Evolutionary conservation across 2,888 invertebrate genomes (phyloP).

Genomic region (Iselma pallidipennis): DNA sequence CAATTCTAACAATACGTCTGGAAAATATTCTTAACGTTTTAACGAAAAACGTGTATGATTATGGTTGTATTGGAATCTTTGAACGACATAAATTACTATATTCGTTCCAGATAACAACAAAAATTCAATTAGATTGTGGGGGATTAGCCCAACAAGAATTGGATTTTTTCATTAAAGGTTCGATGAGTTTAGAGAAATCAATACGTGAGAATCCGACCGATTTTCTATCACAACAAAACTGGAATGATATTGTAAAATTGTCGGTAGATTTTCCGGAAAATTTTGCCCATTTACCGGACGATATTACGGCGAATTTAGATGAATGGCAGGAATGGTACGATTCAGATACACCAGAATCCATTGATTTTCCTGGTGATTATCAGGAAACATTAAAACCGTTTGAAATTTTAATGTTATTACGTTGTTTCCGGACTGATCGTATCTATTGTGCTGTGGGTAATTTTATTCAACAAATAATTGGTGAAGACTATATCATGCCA

Average conservation of each 20-base stretch:
- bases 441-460: slow-evolving; percentile 84
- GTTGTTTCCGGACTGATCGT: slow-evolving; percentile 89
- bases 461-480: slow-evolving; percentile 82
- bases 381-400: slow-evolving; percentile 66
- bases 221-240: slow-evolving; percentile 77
- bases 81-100: slow-evolving; percentile 88
- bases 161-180: slow-evolving; percentile 87
- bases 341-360: slow-evolving; percentile 78
- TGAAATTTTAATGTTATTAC: slow-evolving; percentile 77
- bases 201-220: slow-evolving; percentile 65
- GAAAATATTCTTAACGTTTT: slow-evolving; percentile 81
- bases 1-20: slow-evolving; percentile 72
- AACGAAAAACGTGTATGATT: slow-evolving; percentile 87
- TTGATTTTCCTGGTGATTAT: slow-evolving; percentile 72
- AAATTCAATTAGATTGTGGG: slow-evolving; percentile 73
- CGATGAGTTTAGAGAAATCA: slow-evolving; percentile 53
- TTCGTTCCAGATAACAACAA: slow-evolving; percentile 89
- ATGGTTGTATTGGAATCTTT: slow-evolving; percentile 91
- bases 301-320: slow-evolving; percentile 56
- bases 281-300: slow-evolving; percentile 68
- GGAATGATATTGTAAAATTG: slow-evolving; percentile 83
- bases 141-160: slow-evolving; percentile 70
- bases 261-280: slow-evolving; percentile 67
- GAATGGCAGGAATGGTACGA: slow-evolving; percentile 75
- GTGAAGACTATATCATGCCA: slow-evolving; percentile 86